These are phyloP conservation scores for Apeira syringaria DNA, from an alignment of 2,888 invertebrate species.

Conservation along the genomic window DNA sequence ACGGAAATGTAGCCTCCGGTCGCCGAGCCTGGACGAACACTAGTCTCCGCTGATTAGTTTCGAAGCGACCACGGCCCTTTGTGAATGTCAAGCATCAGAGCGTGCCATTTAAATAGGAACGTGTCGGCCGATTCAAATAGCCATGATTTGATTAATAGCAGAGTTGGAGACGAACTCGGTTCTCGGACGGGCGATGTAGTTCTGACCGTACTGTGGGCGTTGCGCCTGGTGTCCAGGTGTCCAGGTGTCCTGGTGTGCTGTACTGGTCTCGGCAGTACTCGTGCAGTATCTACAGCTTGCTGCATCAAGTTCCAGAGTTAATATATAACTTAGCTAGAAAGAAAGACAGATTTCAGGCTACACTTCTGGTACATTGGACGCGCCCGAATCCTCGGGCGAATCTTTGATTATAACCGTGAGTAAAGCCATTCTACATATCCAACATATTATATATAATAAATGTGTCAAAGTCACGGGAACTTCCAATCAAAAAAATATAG, in stretches of 20 bases:
- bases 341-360: conserved; percentile 49
- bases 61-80: conserved; percentile 78
- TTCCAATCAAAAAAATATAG: too few species aligned
- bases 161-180: too few species aligned
- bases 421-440: too few species aligned
- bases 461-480: too few species aligned
- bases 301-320: conserved; percentile 72
- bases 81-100: conserved; percentile 74
- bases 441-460: too few species aligned
- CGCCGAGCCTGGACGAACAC: conserved; percentile 62
- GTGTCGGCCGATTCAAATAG: conserved; percentile 63
- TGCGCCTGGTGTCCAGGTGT: conserved; percentile 62
- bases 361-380: neutral
- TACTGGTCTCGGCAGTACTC: conserved; percentile 63
- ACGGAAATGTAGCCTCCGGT: conserved; percentile 71
- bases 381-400: too few species aligned
- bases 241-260: too few species aligned
- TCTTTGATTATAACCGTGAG: too few species aligned
- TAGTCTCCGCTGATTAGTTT: conserved; percentile 75
- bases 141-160: too few species aligned
- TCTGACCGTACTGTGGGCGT: conserved; percentile 45
- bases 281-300: conserved; percentile 81
- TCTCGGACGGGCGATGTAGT: conserved; percentile 55
- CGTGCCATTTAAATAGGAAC: conserved; percentile 69
- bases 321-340: conserved; percentile 28